phyloP scores from a whole-genome alignment of 2,888 invertebrate genomes.

The Lasioglossum lativentre region DNA sequence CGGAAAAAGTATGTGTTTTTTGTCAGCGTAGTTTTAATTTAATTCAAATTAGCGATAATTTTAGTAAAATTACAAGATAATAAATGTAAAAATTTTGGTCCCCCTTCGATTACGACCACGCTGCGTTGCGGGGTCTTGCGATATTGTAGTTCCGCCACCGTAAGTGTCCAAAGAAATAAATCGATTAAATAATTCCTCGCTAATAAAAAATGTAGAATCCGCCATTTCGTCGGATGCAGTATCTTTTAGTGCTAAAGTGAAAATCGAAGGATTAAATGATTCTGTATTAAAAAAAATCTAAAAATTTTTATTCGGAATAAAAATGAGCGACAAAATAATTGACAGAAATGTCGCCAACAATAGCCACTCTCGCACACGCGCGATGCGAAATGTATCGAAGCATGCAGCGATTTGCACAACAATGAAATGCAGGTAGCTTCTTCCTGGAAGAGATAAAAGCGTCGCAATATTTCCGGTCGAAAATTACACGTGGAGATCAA shows the following conservation, averaged over 20 bases:
- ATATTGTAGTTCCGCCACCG: no score
- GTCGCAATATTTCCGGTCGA: conserved; percentile 1
- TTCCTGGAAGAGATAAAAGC: neutral
- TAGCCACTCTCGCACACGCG: neutral
- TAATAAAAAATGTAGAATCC: neutral
- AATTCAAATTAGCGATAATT: no score
- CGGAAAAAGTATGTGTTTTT: no score
- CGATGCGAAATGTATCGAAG: neutral
- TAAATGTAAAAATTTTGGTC: no score
- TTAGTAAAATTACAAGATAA: no score
- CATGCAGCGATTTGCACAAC: neutral
- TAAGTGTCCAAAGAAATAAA: no score
- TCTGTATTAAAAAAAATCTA: no score
- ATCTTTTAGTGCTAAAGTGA: neutral
- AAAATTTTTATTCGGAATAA: neutral
- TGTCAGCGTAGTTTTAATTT: no score
- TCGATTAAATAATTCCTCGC: no score
- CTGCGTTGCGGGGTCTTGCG: no score
- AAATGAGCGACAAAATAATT: neutral
- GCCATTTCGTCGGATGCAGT: neutral
- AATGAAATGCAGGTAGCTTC: neutral
- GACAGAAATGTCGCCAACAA: neutral
- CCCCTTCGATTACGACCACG: no score
- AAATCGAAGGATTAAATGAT: no score
- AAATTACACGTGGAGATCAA: conserved; percentile 18